Evolutionary conservation across 2,888 invertebrate genomes (phyloP), one percentile per base, ranked within the genome.

Genomic region (Macaria notata): DNA sequence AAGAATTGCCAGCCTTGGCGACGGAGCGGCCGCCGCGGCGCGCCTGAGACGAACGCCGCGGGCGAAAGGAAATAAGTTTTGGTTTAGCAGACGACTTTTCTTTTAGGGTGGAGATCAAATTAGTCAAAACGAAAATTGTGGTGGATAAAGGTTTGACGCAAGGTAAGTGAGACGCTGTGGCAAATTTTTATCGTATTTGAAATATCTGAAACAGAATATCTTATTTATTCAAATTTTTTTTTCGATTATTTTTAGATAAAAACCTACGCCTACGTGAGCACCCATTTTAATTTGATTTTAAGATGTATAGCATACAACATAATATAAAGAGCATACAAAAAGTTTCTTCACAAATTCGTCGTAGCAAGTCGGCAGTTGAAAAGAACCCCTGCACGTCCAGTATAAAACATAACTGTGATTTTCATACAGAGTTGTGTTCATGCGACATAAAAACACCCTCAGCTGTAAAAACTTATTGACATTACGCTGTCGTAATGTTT

Each of bases 371-470:
- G 53, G 81, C 71, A 79, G 69, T 36, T 6, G 31, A 65, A 65
- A 64, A 64, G 67, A 90, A 89, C 88, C 89, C 62, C 72, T 72
- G 76, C 89, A 88, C 89, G 90, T 90, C 81, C 83, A 81, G 84
- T 83, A 86, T 89, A 87, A 89, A 88, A 88, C 86, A 88, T 88
- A 88, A 86, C 82, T 84, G 83, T 75, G 87, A 88, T 88, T 90
- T 89, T 86, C 85, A 86, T 88, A 82, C 79, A 78, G 82, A 82
- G 77, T 78, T 78, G 77, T 83, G 82, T 86, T 81, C 73, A 66
- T 71, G 68, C 66, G 72, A 70, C 78, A 82, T 80, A 83, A 83
- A 83, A 84, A 81, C 79, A 75, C 81, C 79, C 80, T 69, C 71
- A 76, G 79, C 71, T 79, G 75, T 84, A 84, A 84, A 83, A 76